Base-by-base conservation (phyloP, 1,140 invertebrate genomes). In the Melipona quadrifasciata region DNA sequence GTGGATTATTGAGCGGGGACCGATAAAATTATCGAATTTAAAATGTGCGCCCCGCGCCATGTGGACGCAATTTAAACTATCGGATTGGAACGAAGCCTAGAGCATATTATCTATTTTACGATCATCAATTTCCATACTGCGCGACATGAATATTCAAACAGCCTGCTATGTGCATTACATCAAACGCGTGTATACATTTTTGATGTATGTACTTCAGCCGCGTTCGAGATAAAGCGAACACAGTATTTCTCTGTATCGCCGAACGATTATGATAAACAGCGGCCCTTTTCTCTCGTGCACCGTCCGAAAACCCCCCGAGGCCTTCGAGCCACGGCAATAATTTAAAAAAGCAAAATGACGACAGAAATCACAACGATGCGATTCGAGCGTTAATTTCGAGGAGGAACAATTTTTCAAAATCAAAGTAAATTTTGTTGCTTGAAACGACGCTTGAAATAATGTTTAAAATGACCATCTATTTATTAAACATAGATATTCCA, bases 71-170 rank as follows among this genome's bases (percentile, higher is more conserved):
- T 81, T 87, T 78, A 57, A 65, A 21, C 68, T 73, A 71, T 85
- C 67, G 68, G 68, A 80, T 88, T 73, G 53, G 24, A 82, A 76
- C 72, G 12, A 83, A 76, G 77, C 84, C 65, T 76, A 75, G 57
- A 67, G 74, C 55, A 64, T 67, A 77, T 82, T 87, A 88, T 79
- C 65, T 85, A 53, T 55, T 87, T 82, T 79, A 65, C 76, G 51
- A 86, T 70, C 47, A 34, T 86, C 64, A 61, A 77, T 88, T 75
- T 83, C 86, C 78, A 79, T 86, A 84, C 86, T 51, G 55, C 64
- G 67, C 79, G 34, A 76, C 68, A 83, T 83, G 85, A 88, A 86
- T 86, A 88, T 86, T 88, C 76, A 86, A 84, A 77, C 80, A 61
- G 53, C 31, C 57, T 10, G 10, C 27, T 68, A 11, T 74, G 76